Evolutionary conservation across 2,797 vertebrate species (phyloP).

Genomic region (Aplochiton taeniatus): DNA sequence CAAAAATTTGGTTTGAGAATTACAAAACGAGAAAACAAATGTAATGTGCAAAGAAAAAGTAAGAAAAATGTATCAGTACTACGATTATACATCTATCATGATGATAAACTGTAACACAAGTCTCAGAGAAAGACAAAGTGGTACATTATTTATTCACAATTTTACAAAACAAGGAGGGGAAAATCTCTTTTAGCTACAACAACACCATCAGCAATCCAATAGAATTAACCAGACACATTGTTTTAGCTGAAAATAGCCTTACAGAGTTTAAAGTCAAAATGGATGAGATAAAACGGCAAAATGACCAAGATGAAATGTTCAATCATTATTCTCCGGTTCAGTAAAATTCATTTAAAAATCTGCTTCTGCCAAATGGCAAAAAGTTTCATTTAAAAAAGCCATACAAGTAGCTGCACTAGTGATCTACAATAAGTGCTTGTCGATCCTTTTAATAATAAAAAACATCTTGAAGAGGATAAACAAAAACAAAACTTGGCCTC

Average conservation of each 20-base stretch:
- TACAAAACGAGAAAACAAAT: constrained; percentile 34
- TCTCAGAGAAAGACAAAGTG: constrained; percentile 79
- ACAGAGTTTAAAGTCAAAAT: constrained; percentile 12
- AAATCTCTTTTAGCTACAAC: constrained; percentile 72
- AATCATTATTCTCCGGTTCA: constrained; percentile 50
- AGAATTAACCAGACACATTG: constrained; percentile 81
- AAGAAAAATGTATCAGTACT: constrained; percentile 29
- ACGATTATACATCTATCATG: constrained; percentile 72
- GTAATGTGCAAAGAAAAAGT: constrained; percentile 4
- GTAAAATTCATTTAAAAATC: constrained; percentile 64
- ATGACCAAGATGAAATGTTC: constrained; percentile 74
- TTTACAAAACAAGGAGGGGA: constrained; percentile 69
- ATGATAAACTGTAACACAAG: constrained; percentile 82
- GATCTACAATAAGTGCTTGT: constrained; percentile 81
- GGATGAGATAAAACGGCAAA: background rate
- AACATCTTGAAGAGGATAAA: constrained; percentile 52
- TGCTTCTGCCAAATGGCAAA: constrained; percentile 54
- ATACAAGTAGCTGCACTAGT: constrained; percentile 69
- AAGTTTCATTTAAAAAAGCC: constrained; percentile 44
- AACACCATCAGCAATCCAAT: constrained; percentile 81
- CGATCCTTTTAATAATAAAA: constrained; percentile 72
- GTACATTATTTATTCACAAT: constrained; percentile 87
- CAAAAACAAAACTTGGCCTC: constrained; percentile 6
- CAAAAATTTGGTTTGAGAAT: constrained; percentile 52
- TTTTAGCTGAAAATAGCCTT: constrained; percentile 72